Evolutionary conservation across 23 tunicate genomes (phyloP).

Genomic region (Trididemnum clinides): DNA sequence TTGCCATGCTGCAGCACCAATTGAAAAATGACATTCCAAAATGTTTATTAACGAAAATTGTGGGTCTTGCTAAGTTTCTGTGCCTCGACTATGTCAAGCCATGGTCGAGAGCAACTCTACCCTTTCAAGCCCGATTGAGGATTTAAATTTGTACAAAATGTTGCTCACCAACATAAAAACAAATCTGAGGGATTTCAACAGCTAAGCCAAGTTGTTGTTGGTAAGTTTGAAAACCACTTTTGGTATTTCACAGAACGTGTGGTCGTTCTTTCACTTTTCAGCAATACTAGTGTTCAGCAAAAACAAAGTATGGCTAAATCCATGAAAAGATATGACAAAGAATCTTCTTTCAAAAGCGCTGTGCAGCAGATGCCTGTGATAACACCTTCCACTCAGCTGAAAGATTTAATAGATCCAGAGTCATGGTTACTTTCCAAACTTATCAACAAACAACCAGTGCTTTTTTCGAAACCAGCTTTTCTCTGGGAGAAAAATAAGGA

Average conservation of each 20-base stretch:
- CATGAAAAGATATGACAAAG: not conserved
- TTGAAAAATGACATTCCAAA: not conserved
- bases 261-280: too few relatives aligned
- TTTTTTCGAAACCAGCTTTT: too few relatives aligned
- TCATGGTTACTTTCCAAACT: too few relatives aligned
- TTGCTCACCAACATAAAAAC: not conserved
- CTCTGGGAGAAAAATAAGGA: too few relatives aligned
- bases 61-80: constrained; percentile 3
- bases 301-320: not conserved
- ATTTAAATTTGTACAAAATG: constrained; percentile 16
- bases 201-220: not conserved
- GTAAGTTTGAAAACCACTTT: constrained; percentile 10
- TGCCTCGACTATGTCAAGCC: constrained; percentile 11
- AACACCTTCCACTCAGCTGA: too few relatives aligned
- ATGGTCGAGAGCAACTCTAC: constrained; percentile 24
- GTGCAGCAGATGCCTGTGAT: constrained; percentile 16
- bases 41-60: not conserved
- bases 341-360: not conserved
- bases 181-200: constrained; percentile 2
- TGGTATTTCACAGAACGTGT: constrained; percentile 18
- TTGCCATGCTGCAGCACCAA: constrained; percentile 15
- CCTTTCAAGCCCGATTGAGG: constrained; percentile 15
- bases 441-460: too few relatives aligned
- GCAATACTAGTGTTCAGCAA: not conserved
- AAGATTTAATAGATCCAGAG: too few relatives aligned